These are phyloP conservation scores for Oncopeltus fasciatus DNA, from an alignment of 1,140 invertebrate genomes.

Conservation along the genomic window DNA sequence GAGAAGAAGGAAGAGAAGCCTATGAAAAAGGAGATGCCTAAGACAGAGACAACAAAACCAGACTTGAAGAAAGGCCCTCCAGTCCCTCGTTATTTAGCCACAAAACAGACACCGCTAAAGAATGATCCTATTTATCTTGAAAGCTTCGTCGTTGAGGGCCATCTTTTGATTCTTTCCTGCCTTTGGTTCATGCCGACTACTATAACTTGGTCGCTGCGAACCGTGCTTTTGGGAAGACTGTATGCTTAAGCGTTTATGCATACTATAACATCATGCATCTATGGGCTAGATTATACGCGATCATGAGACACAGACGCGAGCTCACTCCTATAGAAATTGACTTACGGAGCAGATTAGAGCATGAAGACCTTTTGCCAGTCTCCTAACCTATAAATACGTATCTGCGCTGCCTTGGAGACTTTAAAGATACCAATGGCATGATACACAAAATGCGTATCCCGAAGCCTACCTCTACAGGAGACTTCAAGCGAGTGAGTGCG, in stretches of 20 bases:
- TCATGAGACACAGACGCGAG: neutral
- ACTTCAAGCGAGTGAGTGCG: neutral
- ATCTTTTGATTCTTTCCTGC: slow-evolving; percentile 1
- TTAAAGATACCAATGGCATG: neutral
- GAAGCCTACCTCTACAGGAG: neutral
- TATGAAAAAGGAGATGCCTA: too few relatives aligned
- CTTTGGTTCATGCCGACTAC: neutral
- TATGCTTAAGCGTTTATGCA: neutral
- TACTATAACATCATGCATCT: slow-evolving; percentile 11
- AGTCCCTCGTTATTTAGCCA: neutral
- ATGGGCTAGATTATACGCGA: too few relatives aligned
- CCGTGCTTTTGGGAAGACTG: neutral
- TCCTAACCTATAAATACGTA: neutral
- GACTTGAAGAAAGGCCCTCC: too few relatives aligned
- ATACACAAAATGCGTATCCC: neutral
- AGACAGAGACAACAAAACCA: too few relatives aligned
- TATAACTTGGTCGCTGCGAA: neutral
- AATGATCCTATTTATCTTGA: neutral
- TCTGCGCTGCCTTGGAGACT: too few relatives aligned
- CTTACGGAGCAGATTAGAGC: neutral
- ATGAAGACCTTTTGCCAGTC: neutral
- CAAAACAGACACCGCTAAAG: neutral
- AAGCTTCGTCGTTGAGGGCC: neutral
- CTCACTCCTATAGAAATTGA: neutral
- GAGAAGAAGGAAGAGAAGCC: too few relatives aligned